Evolutionary conservation across 1,140 invertebrate genomes (phyloP).

Genomic region (Neoseiulus cucumeris): DNA sequence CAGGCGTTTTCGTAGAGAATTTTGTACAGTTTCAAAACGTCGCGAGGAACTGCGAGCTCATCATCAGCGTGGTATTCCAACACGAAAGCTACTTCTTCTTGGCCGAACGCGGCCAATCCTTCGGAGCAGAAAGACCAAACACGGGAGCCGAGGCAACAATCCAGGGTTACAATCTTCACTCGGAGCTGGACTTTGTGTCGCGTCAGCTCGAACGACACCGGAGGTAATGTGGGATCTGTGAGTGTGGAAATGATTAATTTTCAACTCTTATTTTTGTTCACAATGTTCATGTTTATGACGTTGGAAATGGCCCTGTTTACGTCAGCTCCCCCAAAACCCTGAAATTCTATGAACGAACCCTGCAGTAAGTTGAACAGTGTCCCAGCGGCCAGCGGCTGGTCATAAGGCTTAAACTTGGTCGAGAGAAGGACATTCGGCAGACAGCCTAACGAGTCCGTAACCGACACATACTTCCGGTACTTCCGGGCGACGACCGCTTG

Average conservation of each 20-base stretch:
- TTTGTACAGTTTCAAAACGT: constrained; percentile 54
- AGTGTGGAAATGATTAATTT: not conserved
- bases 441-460: constrained; percentile 7
- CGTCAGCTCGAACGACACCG: not conserved
- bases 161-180: constrained; percentile 28
- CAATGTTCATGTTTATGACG: too few relatives aligned
- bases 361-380: constrained; percentile 11
- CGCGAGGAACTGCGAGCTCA: constrained; percentile 45
- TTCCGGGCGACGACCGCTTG: not conserved
- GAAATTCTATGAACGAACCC: not conserved
- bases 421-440: not conserved
- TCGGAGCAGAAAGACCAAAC: constrained; percentile 61
- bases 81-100: constrained; percentile 62
- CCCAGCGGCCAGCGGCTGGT: not conserved
- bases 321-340: too few relatives aligned
- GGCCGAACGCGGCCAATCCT: constrained; percentile 57
- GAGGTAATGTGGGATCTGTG: not conserved
- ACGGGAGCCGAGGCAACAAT: constrained; percentile 54
- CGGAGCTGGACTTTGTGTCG: not conserved
- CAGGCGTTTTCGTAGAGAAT: constrained; percentile 53
- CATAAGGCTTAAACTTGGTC: not conserved
- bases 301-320: too few relatives aligned
- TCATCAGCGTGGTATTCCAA: constrained; percentile 48
- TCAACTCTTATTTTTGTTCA: not conserved
- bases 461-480: not conserved